Percentiles rank a stretch among this genome's conserved stretches.
Evolutionary conservation across 2,888 invertebrate genomes (phyloP).

Genomic region (Papilio demoleus): DNA sequence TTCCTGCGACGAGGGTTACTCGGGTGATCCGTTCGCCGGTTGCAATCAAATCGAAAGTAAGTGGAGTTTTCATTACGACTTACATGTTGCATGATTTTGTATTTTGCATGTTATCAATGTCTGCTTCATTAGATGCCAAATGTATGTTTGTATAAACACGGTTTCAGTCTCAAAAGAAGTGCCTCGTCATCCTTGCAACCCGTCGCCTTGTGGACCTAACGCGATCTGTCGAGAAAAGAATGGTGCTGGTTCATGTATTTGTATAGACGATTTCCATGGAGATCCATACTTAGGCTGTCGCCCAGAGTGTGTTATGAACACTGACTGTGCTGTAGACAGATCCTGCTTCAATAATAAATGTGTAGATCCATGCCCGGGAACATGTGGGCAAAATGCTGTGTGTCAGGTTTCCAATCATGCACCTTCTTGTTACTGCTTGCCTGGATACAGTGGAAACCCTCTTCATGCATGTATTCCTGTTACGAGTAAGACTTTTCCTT

Average conservation of each 20-base stretch:
- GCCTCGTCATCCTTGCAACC: slow-evolving; percentile 89
- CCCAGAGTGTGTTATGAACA: slow-evolving; percentile 91
- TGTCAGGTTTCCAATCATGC: slow-evolving; percentile 90
- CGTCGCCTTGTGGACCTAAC: slow-evolving; percentile 91
- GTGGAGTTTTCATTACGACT: slow-evolving; percentile 49
- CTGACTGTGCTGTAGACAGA: slow-evolving; percentile 87
- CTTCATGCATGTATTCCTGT: slow-evolving; percentile 85
- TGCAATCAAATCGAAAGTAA: slow-evolving; percentile 86
- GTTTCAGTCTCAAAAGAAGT: slow-evolving; percentile 83
- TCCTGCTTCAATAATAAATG: slow-evolving; percentile 92
- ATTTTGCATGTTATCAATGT: slow-evolving; percentile 40
- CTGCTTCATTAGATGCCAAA: slow-evolving; percentile 1
- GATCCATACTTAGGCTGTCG: slow-evolving; percentile 91
- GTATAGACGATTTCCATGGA: slow-evolving; percentile 88
- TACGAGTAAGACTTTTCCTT: slow-evolving; percentile 83
- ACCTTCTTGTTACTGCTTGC: slow-evolving; percentile 89
- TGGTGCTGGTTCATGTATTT: slow-evolving; percentile 90
- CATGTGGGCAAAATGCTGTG: slow-evolving; percentile 90
- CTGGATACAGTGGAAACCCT: slow-evolving; percentile 89
- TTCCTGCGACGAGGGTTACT: slow-evolving; percentile 88
- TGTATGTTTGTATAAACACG: slow-evolving; percentile 48
- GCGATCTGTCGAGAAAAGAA: slow-evolving; percentile 89
- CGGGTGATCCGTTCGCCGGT: slow-evolving; percentile 91
- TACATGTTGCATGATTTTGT: slow-evolving; percentile 40
- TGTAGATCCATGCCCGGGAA: slow-evolving; percentile 89